phyloP scores from a whole-genome alignment of 1,140 invertebrate species.

The Heterodera schachtii region DNA sequence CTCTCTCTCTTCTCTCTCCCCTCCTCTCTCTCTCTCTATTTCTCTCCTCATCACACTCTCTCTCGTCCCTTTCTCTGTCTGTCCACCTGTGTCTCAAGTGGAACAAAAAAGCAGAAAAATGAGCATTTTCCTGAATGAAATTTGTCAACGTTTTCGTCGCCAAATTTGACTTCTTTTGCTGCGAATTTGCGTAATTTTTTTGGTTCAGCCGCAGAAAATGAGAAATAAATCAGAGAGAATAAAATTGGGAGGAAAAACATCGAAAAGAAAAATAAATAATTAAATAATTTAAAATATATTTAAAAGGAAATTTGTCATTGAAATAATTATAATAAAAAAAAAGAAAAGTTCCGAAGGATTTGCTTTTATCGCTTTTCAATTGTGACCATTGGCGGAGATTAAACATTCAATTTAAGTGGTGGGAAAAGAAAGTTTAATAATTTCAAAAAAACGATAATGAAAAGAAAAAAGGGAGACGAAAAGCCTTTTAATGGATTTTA shows the following conservation, averaged over 20 bases:
- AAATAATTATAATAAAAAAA: background rate
- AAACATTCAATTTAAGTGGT: background rate
- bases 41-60: background rate
- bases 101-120: slow-evolving; percentile 28
- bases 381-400: background rate
- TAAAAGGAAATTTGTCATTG: background rate
- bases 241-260: background rate
- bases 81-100: slow-evolving; percentile 8
- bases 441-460: background rate
- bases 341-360: background rate
- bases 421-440: background rate
- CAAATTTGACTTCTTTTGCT: background rate
- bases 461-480: background rate
- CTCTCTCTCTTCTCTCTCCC: background rate
- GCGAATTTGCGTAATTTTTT: slow-evolving; percentile 18
- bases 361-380: background rate
- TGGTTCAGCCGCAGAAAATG: background rate
- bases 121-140: slow-evolving; percentile 17
- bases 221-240: background rate
- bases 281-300: background rate
- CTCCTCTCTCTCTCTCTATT: too few species aligned
- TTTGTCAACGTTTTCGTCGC: slow-evolving; percentile 18
- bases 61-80: background rate
- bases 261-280: background rate
- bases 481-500: too few species aligned